Base-by-base conservation (phyloP, 2,113 vertebrate genomes). In the Nothobranchius furzeri region DNA sequence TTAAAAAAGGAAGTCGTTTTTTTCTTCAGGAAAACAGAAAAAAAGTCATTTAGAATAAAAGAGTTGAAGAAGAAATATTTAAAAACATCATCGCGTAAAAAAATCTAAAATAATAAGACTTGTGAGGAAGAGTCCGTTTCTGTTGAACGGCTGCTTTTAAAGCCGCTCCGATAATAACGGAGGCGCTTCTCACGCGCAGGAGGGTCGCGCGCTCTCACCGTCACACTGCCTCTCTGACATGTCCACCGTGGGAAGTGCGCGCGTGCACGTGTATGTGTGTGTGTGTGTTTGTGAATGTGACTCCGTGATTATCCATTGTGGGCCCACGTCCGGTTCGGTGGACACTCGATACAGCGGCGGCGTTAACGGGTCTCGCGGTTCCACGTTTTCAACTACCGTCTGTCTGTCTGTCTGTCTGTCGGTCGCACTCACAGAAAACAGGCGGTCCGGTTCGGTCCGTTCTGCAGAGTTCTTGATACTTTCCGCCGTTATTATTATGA, bases 361-460 rank as follows among this genome's bases (percentile, higher is more conserved):
- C 93, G 93, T 93, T 92, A 73, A 94, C 93, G 90, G 87, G 92
- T 92, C 93, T 93, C 89, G 90, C 91, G 92, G 91, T 92, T 95
- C 72, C 90, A 93, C 90, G 91, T 95, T 96, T 94, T 93, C 93
- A 96, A 95, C 95, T 93, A 96, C 95, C 95, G 94, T 91, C 78
- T 76, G 84, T 76, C 85, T 88, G 78, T 73, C 71, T 30, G 30
- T 30, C 30, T 70, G 70, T 74, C 73, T 76, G 75, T 91, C 82
- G 90, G 90, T 84, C 87, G 92, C 84, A 55, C 91, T 90, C 86
- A 89, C 91, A 93, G 92, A 92, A 94, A 95, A 94, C 93, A 94
- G 94, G 93, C 92, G 90, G 88, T 89, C 92, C 92, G 90, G 93
- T 81, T 4, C 37, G 37, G 37, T 40, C 92, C 92, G 90, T 93